Evolutionary conservation across 37 sponge, comb jelly and placozoan species (phyloP), one percentile per base, ranked within the genome.

Genomic region (Theonella swinhoei): DNA sequence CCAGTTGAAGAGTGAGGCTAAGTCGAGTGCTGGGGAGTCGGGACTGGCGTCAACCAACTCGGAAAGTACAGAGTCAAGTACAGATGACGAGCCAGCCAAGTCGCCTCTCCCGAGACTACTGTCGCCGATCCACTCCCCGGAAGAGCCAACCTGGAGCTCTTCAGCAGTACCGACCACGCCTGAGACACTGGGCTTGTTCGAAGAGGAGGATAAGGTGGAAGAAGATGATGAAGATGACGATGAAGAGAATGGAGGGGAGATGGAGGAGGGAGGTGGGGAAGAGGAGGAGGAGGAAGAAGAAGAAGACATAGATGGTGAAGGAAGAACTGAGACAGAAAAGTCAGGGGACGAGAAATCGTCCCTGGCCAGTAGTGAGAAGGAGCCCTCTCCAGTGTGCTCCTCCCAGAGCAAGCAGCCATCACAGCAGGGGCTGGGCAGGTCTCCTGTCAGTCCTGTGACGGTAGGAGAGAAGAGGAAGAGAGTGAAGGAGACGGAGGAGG

Each of bases 401-500:
- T 26, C 23, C 25, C 28, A 41, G 68, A 1, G 1, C 19, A 22
- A 39, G 40, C 42, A 73, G 74, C 28, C n/a, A 37, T 28, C 4
- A 22, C 11, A 33, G 72, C 23, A 32, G 69, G 64, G 11, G 63
- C 1, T 3, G 26, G 34, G 42, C 62, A 34, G 72, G 39, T 39
- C 83, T 1, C 22, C 30, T 36, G n/a, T n/a, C n/a, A n/a, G n/a
- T n/a, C n/a, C n/a, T n/a, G 39, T 68, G 9, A 64, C 71, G 19
- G 82, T 65, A 2, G 70, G 87, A 28, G 80, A 80, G 88, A 65
- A 67, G 42, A 80, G 66, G 25, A 59, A 24, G 69, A 35, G 80
- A 33, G 66, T 58, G 31, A 37, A 67, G 30, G 75, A 81, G 60
- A 87, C 38, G 5, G 30, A 47, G 4, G 82, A 87, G 64, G 81